These are phyloP conservation scores for Teleiodes luculella DNA, from an alignment of 2,888 invertebrate species.

Conservation along the genomic window DNA sequence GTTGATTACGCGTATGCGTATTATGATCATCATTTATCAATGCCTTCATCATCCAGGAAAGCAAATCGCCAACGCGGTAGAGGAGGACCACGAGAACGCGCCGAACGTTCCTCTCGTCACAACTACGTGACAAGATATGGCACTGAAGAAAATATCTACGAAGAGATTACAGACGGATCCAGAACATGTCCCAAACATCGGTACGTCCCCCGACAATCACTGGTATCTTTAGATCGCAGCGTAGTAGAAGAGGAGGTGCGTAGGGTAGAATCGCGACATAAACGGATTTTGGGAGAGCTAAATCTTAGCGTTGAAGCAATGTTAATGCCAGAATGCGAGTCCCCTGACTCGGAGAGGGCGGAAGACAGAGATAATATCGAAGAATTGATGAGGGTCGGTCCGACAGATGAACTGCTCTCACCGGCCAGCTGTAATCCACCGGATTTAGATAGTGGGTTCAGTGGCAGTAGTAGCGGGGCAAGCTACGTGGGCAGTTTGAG, in stretches of 20 bases:
- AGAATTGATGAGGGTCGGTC: conserved; percentile 83
- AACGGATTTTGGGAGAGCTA: conserved; percentile 89
- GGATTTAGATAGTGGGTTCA: conserved; percentile 90
- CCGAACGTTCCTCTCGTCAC: conserved; percentile 72
- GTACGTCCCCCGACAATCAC: conserved; percentile 76
- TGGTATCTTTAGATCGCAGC: conserved; percentile 83
- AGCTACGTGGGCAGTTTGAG: conserved; percentile 87
- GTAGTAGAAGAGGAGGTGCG: conserved; percentile 91
- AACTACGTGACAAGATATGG: conserved; percentile 88
- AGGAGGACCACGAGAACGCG: conserved; percentile 35
- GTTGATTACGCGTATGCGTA: conserved; percentile 91
- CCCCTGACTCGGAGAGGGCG: conserved; percentile 81
- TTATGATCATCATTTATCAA: conserved; percentile 86
- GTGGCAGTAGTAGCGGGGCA: conserved; percentile 89
- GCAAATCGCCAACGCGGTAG: conserved; percentile 67
- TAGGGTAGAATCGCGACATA: conserved; percentile 89
- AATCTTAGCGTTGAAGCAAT: conserved; percentile 93
- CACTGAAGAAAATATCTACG: conserved; percentile 91
- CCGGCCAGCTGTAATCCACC: conserved; percentile 82
- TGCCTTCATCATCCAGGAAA: conserved; percentile 75
- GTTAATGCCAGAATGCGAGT: conserved; percentile 90
- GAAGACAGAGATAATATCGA: conserved; percentile 81
- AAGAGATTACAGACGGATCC: conserved; percentile 85
- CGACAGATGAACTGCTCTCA: conserved; percentile 85
- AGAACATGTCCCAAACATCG: conserved; percentile 73